Evolutionary conservation across 2,888 invertebrate species (phyloP).

Genomic region (Acronicta psi): DNA sequence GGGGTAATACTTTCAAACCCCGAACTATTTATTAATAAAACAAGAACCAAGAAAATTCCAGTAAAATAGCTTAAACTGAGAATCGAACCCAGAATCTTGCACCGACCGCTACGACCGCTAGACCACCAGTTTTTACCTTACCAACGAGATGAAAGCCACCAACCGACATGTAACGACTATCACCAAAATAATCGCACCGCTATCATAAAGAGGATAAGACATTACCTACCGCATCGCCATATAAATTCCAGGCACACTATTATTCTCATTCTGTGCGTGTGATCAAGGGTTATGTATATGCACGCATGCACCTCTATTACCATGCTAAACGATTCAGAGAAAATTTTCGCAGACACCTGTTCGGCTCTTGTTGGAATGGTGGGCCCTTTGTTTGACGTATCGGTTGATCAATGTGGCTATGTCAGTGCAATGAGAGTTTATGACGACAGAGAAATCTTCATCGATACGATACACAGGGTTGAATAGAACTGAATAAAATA

Average conservation of each 20-base stretch:
- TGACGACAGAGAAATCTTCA: no score
- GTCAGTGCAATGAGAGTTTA: slow-evolving; percentile 7
- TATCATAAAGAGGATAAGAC: slow-evolving; percentile 44
- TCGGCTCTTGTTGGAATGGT: slow-evolving; percentile 30
- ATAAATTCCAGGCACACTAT: slow-evolving; percentile 70
- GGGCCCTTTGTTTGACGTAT: slow-evolving; percentile 37
- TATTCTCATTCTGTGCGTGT: slow-evolving; percentile 61
- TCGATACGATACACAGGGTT: no score
- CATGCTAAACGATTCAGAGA: slow-evolving; percentile 80
- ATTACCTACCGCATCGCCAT: slow-evolving; percentile 68
- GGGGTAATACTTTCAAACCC: no score
- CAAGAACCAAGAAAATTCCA: no score
- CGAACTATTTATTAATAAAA: no score
- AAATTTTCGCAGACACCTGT: slow-evolving; percentile 68
- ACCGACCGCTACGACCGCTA: no score
- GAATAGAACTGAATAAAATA: no score
- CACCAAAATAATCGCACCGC: slow-evolving; percentile 32
- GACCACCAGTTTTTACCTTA: no score
- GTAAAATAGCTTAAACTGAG: no score
- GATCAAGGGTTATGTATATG: slow-evolving; percentile 71
- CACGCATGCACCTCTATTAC: slow-evolving; percentile 68
- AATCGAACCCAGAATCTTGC: no score
- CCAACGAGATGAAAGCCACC: background rate
- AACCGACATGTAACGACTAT: slow-evolving; percentile 11
- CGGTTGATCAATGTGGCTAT: background rate